Evolutionary conservation across 2,888 invertebrate species (phyloP).

Genomic region (Gandaritis pyraliata): DNA sequence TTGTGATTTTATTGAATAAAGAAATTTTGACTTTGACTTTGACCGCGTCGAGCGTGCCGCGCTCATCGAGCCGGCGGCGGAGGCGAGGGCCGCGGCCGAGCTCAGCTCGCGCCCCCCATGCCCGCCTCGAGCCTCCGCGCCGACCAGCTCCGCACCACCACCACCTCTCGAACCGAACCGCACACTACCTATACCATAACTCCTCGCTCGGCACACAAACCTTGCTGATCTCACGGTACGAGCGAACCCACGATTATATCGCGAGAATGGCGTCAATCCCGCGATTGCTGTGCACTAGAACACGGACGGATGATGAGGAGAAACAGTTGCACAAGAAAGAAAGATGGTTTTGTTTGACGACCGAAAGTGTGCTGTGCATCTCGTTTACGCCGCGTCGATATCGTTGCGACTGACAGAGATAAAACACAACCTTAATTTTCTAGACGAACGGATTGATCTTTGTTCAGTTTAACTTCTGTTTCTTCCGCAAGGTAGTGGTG

Average conservation of each 20-base stretch:
- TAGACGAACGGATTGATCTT: slow-evolving; percentile 74
- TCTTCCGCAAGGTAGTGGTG: slow-evolving; percentile 65
- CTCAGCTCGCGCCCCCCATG: slow-evolving; percentile 77
- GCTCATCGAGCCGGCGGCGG: slow-evolving; percentile 81
- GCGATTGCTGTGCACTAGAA: no score
- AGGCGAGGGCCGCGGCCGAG: slow-evolving; percentile 73
- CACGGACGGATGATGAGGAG: slow-evolving; percentile 73
- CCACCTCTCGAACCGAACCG: slow-evolving; percentile 61
- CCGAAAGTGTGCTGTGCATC: slow-evolving; percentile 72
- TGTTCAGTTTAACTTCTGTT: slow-evolving; percentile 69
- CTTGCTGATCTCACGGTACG: slow-evolving; percentile 63
- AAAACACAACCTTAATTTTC: slow-evolving; percentile 79
- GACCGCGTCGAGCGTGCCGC: slow-evolving; percentile 70
- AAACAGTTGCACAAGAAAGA: slow-evolving; percentile 84
- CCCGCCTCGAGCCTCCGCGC: slow-evolving; percentile 59
- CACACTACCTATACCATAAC: slow-evolving; percentile 71
- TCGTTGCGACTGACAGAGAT: slow-evolving; percentile 65
- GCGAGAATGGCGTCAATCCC: slow-evolving; percentile 84
- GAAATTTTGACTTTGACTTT: no score
- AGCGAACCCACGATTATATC: slow-evolving; percentile 75
- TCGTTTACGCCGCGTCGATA: slow-evolving; percentile 58
- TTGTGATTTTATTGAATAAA: no score
- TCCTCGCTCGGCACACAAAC: slow-evolving; percentile 65
- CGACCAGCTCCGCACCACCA: slow-evolving; percentile 49
- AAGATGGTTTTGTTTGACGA: slow-evolving; percentile 81